Base-by-base conservation (phyloP, 2,888 invertebrate species). In the Lepidocyrtoides sp. region DNA sequence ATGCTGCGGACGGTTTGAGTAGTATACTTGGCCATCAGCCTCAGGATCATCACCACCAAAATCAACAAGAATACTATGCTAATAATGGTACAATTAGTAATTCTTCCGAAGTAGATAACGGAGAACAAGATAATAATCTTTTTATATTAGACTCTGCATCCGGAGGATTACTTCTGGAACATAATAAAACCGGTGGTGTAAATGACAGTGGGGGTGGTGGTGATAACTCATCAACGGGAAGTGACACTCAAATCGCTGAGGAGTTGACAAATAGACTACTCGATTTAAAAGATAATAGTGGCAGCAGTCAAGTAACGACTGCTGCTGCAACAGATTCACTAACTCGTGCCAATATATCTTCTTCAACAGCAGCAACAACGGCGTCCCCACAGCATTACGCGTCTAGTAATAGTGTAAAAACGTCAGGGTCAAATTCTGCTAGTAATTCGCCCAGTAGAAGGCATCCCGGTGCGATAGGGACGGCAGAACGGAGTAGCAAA, bases 401-500 rank as follows among this genome's bases (percentile, higher is more conserved):
- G 17, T 14, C 20, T 20, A 85, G 66, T 23, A 85, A 85, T 57
- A 91, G 90, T 85, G 90, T 91, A 7, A 89, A 84, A 84, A 84
- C 89, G 48, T 89, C 89, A 83, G 89, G 89, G 79, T 85, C 90
- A n/a, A 91, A 91, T 23, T 91, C 90, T 41, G 90, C 85, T 1
- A 91, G 72, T 57, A 91, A 85, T 26, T 91, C 90, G 44, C 90
- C 90, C 36, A 91, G 90, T 60, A 72, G 89, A 69, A 79, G 90
- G 32, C 90, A 79, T 57, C 79, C 90, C 23, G 90, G 90, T 26
- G 87, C 90, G 20, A 83, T 90, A 17, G 92, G 92, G 44, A 91
- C 57, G 20, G 92, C 92, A 10, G 92, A 92, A 66, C 66, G 92
- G 23, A 85, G 89, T 48, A 77, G 85, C 14, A 92, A 92, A 86